These are phyloP conservation scores for Lepisosteus oculatus DNA, from an alignment of 2,113 vertebrate genomes.

Conservation along the genomic window DNA sequence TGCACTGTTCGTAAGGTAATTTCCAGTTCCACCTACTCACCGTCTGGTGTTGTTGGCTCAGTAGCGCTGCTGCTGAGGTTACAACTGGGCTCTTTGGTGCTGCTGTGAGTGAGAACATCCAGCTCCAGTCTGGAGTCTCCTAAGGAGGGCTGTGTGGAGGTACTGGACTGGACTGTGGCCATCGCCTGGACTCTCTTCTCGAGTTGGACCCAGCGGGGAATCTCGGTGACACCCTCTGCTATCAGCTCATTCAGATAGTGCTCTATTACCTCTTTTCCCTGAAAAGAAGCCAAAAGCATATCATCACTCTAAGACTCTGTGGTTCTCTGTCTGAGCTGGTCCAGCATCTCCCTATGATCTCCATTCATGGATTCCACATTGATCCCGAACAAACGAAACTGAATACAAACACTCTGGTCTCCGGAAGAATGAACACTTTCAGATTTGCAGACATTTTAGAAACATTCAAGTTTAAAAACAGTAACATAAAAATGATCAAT, in stretches of 20 bases:
- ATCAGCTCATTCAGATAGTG: slow-evolving; percentile 74
- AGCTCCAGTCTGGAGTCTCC: background rate
- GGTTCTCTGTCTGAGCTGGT: too few species aligned
- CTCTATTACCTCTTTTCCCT: slow-evolving; percentile 83
- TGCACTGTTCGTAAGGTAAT: too few species aligned
- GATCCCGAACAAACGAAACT: too few species aligned
- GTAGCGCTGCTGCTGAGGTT: background rate
- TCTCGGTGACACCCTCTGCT: slow-evolving; percentile 69
- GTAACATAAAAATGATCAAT: too few species aligned
- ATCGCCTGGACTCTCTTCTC: background rate
- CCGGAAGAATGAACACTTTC: too few species aligned
- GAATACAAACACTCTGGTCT: too few species aligned
- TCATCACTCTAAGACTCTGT: background rate
- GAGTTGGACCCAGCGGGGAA: slow-evolving; percentile 69
- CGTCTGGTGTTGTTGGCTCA: slow-evolving; percentile 47
- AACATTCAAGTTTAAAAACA: too few species aligned
- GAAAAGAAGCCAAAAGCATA: slow-evolving; percentile 11
- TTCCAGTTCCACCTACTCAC: slow-evolving; percentile 33
- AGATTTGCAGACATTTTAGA: too few species aligned
- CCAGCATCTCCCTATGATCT: too few species aligned
- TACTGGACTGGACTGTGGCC: background rate
- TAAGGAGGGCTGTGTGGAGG: too few species aligned
- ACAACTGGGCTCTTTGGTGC: slow-evolving; percentile 17
- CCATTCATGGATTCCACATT: too few species aligned
- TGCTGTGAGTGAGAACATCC: slow-evolving; percentile 5